Evolutionary conservation across 2,113 vertebrate genomes (phyloP).

Genomic region (Centropristis striata): DNA sequence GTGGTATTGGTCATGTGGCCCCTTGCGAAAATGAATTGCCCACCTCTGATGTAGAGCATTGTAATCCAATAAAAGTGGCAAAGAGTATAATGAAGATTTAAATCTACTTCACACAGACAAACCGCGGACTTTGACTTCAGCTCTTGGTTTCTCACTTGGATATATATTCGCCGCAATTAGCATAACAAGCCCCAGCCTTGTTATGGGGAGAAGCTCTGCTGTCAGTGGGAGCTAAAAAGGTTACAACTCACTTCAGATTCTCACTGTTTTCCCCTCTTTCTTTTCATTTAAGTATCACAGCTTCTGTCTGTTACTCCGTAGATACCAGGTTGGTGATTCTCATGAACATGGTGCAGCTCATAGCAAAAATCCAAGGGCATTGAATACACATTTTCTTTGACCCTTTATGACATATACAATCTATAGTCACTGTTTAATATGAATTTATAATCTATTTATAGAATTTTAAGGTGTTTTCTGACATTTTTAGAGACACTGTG

Average conservation of each 20-base stretch:
- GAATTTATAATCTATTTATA: too few species aligned
- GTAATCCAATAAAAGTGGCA: constrained; percentile 32
- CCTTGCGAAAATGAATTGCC: too few species aligned
- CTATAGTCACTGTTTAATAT: too few species aligned
- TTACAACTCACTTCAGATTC: constrained; percentile 46
- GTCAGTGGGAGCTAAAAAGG: constrained; percentile 50
- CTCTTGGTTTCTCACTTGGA: constrained; percentile 34
- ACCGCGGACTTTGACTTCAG: constrained; percentile 23
- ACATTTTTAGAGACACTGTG: too few species aligned
- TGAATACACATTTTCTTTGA: too few species aligned
- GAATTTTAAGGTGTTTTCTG: too few species aligned
- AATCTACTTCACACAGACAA: constrained; percentile 20
- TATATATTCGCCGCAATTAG: constrained; percentile 50
- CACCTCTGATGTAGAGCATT: background rate
- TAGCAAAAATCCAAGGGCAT: too few species aligned
- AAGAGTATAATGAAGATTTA: constrained; percentile 44
- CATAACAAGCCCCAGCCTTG: constrained; percentile 59
- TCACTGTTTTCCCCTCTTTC: constrained; percentile 14
- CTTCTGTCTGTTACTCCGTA: constrained; percentile 15
- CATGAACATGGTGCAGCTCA: too few species aligned
- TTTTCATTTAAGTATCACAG: constrained; percentile 40
- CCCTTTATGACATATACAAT: too few species aligned
- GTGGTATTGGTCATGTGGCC: too few species aligned
- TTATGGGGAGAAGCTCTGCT: constrained; percentile 53
- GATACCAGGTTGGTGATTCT: too few species aligned